Evolutionary conservation across 2,113 vertebrate genomes (phyloP), one percentile per base, ranked within the genome.

Genomic region (Eptesicus fuscus): DNA sequence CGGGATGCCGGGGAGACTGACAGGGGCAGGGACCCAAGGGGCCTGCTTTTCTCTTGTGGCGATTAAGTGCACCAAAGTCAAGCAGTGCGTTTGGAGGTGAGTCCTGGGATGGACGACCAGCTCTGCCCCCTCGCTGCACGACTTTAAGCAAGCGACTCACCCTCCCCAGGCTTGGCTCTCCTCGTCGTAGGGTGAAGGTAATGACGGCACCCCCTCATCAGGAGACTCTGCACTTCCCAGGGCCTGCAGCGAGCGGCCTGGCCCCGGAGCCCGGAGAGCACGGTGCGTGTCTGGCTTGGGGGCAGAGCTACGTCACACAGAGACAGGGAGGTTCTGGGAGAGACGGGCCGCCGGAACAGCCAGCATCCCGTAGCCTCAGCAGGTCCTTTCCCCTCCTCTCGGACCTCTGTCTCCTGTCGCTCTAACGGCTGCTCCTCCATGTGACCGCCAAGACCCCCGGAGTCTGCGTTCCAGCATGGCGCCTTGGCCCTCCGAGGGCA

Each of bases 371-470:
- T 9, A 59, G 42, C 37, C 22, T 16, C 7, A 28, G 32, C 13
- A 82, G 71, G 44, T 47, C 13, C 9, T 61, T 84, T 71, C 23
- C 44, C 40, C 14, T 95, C 40, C 14, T 95, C 63, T 79, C 69
- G 47, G 74, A 35, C 25, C 23, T 53, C 20, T 3, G 32, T 78
- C 40, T 89, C 67, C 84, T 63, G 9, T 44, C 74, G 61, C 83
- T 76, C 20, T 83, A 42, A 25, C 22, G 42, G 6, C 10, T 65
- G n/a, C 13, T 71, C 65, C 42, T 17, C 20, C 1, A 0, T 0
- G 3, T 90, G 80, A 61, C 88, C 74, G 67, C 88, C 13, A 2
- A 30, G 76, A 44, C 10, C n/a, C 73, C 42, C 65, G 6, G 7
- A 37, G 89, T 61, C 91, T 61, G 42, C 53, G 2, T 70, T 79